Conservation (phyloP, 2,797 vertebrate genomes). For the Numenius phaeopus region DNA sequence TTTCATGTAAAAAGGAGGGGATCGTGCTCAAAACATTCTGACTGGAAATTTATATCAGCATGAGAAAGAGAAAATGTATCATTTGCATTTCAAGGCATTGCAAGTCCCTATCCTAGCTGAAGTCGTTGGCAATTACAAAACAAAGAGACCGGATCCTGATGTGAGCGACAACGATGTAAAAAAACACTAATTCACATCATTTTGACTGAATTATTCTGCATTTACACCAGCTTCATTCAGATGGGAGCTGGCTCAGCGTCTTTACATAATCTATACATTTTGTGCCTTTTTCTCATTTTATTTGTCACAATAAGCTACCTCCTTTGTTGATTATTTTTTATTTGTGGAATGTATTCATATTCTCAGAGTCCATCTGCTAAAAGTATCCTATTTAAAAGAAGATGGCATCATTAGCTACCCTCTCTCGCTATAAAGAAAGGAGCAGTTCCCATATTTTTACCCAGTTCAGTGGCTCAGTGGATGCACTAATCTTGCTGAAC, state of each 20-base stretch:
- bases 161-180: background rate
- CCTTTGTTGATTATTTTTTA: slow-evolving; percentile 66
- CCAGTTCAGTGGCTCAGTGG: slow-evolving; percentile 83
- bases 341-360: slow-evolving; percentile 73
- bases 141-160: slow-evolving; percentile 31
- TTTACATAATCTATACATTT: slow-evolving; percentile 18
- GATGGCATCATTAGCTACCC: slow-evolving; percentile 78
- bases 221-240: slow-evolving; percentile 6
- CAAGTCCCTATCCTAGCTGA: slow-evolving; percentile 26
- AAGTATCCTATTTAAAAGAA: slow-evolving; percentile 76
- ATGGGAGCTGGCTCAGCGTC: background rate
- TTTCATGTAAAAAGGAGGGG: background rate
- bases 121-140: background rate
- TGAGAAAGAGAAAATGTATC: slow-evolving; percentile 27
- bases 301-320: slow-evolving; percentile 31
- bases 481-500: slow-evolving; percentile 87
- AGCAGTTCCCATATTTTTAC: slow-evolving; percentile 84
- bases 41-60: slow-evolving; percentile 40
- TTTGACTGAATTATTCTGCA: slow-evolving; percentile 23
- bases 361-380: slow-evolving; percentile 82
- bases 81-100: slow-evolving; percentile 65
- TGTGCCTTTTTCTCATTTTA: slow-evolving; percentile 29
- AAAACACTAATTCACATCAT: background rate
- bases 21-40: background rate
- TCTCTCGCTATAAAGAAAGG: slow-evolving; percentile 81